These are phyloP conservation scores for Lamellibrachia columna DNA, from an alignment of 2,888 invertebrate species.

Conservation along the genomic window DNA sequence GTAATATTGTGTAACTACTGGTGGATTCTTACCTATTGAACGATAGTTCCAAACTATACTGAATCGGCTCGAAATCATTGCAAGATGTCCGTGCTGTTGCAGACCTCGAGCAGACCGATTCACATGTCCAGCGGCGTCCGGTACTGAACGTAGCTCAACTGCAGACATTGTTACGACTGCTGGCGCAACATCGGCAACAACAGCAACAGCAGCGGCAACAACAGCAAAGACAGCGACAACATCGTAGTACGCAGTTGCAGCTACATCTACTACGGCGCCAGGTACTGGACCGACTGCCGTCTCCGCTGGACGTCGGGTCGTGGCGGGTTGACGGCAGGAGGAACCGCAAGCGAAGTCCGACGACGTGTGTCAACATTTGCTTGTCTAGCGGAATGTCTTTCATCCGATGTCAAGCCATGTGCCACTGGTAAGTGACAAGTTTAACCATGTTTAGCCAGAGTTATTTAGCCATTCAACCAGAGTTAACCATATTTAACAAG, in stretches of 20 bases:
- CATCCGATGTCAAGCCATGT: conserved; percentile 28
- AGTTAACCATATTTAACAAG: no score
- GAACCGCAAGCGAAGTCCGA: not conserved
- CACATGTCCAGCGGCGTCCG: not conserved
- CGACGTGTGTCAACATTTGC: conserved; percentile 26
- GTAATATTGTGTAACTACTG: no score
- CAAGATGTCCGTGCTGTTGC: not conserved
- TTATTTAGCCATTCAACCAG: no score
- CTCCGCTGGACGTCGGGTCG: not conserved
- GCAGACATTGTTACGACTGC: not conserved
- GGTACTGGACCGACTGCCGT: not conserved
- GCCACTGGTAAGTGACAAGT: conserved; percentile 14
- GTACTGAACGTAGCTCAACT: not conserved
- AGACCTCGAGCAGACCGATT: not conserved
- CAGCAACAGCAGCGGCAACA: not conserved
- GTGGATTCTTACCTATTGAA: no score
- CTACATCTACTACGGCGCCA: not conserved
- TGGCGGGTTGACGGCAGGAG: not conserved
- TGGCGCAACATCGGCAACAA: not conserved
- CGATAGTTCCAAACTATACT: not conserved
- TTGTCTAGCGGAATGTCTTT: conserved; percentile 27
- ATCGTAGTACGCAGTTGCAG: not conserved
- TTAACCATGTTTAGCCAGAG: no score
- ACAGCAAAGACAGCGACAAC: not conserved
- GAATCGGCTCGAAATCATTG: not conserved